Conservation (phyloP, 2,113 vertebrate species). For the Cephalopholis sonnerati region DNA sequence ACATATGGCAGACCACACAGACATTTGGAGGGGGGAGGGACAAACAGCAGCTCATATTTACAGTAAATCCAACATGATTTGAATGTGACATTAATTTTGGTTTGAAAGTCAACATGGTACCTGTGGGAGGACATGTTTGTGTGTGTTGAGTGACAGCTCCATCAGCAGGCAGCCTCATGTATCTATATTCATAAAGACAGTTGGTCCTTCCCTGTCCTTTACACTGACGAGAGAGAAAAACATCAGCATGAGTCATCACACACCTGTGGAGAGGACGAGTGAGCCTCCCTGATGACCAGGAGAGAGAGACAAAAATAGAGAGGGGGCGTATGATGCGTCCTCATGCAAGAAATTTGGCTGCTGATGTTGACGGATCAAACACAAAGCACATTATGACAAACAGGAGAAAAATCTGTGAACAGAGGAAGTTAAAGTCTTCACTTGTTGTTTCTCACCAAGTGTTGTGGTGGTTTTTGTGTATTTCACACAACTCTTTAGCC, state of each 20-base stretch:
- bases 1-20: too few species aligned
- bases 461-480: too few species aligned
- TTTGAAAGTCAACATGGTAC: slow-evolving; percentile 12
- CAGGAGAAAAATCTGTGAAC: not conserved
- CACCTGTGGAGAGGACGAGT: not conserved
- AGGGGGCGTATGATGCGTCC: not conserved
- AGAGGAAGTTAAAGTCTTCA: too few species aligned
- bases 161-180: slow-evolving; percentile 27
- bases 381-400: not conserved
- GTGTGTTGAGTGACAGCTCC: slow-evolving; percentile 17
- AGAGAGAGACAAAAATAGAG: not conserved
- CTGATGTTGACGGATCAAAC: not conserved
- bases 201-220: slow-evolving; percentile 7
- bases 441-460: too few species aligned
- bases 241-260: slow-evolving; percentile 30
- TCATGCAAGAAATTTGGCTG: not conserved
- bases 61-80: not conserved
- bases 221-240: not conserved
- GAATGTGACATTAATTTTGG: not conserved
- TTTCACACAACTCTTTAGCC: too few species aligned
- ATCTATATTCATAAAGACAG: slow-evolving; percentile 29
- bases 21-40: too few species aligned
- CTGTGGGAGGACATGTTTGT: slow-evolving; percentile 1
- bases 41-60: not conserved
- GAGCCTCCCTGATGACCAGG: not conserved